A percentile compares a stretch with the other conserved stretches of the same genome.
Conservation (phyloP, 1,140 invertebrate species). For the Cydia splendana region DNA sequence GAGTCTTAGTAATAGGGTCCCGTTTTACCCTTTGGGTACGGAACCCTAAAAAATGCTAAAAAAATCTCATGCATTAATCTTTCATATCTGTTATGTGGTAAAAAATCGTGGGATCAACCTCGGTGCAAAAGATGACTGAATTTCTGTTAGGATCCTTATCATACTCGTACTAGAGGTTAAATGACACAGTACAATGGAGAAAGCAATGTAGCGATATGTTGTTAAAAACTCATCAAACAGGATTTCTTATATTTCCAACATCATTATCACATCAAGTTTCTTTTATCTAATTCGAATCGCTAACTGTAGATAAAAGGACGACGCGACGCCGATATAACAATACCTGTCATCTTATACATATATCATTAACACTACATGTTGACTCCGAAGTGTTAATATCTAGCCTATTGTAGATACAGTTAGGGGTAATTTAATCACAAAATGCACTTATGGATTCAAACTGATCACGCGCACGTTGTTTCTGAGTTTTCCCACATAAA, state of each 20-base stretch:
- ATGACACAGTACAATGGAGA: background rate
- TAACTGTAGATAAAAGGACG: constrained; percentile 25
- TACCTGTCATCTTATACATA: background rate
- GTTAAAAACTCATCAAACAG: constrained; percentile 20
- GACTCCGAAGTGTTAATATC: constrained; percentile 10
- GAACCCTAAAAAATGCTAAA: too few relatives aligned
- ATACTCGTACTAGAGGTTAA: too few relatives aligned
- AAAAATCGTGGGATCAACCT: too few relatives aligned
- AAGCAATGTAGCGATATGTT: constrained; percentile 9
- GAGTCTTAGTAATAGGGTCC: too few relatives aligned
- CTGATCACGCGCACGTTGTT: constrained; percentile 14
- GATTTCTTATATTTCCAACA: constrained; percentile 37
- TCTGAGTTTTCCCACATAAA: constrained; percentile 27
- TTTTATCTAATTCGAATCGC: constrained; percentile 48
- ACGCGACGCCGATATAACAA: background rate
- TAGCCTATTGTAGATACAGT: constrained; percentile 18
- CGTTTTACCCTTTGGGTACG: too few relatives aligned
- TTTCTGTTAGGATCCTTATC: too few relatives aligned
- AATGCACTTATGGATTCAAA: constrained; percentile 4
- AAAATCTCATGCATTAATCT: too few relatives aligned
- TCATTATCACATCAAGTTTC: constrained; percentile 49
- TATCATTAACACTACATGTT: background rate
- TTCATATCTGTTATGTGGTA: too few relatives aligned
- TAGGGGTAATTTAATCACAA: constrained; percentile 1
- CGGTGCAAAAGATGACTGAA: too few relatives aligned